Evolutionary conservation across 2,888 invertebrate genomes (phyloP), one percentile per base, ranked within the genome.

Genomic region (Synergus gifuensis): DNA sequence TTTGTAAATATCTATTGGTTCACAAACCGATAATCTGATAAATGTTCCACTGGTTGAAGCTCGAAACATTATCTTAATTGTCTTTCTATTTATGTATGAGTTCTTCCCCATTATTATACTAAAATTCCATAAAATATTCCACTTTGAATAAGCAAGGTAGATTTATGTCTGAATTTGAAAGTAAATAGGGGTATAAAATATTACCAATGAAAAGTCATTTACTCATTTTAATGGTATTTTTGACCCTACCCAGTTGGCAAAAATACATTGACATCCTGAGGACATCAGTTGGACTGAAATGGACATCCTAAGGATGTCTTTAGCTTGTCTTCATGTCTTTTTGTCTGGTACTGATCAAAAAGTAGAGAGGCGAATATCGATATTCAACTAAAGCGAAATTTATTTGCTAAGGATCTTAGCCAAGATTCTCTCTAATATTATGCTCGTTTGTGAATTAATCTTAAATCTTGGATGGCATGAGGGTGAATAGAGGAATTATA

Each of bases 391-490:
- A 69, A 69, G 16, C 28, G 46, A 69, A 49, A 69, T 69, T 69
- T 28, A 69, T 69, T 69, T 69, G 49, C 16, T 28, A 22, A 69
- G 49, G 28, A 46, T 46, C 28, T 8, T 46, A 28, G 69, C 28
- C 69, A 69, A 8, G 54, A n/a, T 54, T 5, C 28, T 49, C 46
- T 18, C 69, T 28, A 49, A 69, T 49, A 28, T 49, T 28, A 28
- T 46, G 22, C 28, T 22, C 46, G 69, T 28, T 22, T 22, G 16
- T 22, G 49, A 69, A 69, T 49, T 49, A 69, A 28, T 69, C 28
- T 46, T n/a, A 22, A 69, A 69, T 69, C 69, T 69, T 36, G 22
- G 28, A 69, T 18, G 69, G 22, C 28, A 69, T 69, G 49, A 69
- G 69, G 46, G 28, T 49, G 69, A 69, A 69, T 69, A 12, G 44